Conservation (phyloP, 2,888 invertebrate species). For the Amiota communis region DNA sequence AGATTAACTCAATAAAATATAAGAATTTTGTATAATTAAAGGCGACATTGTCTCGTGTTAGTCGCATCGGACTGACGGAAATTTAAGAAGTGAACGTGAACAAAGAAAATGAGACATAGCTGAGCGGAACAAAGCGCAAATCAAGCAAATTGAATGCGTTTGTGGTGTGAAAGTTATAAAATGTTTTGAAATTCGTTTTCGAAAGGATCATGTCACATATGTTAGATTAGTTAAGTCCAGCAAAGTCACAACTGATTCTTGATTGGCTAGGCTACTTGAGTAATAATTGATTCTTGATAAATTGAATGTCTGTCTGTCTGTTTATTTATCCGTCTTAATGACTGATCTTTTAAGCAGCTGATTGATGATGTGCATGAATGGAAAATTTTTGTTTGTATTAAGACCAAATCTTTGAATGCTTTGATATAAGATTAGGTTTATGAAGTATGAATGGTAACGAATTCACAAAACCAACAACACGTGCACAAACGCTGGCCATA, state of each 20-base stretch:
- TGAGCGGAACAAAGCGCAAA: slow-evolving; percentile 62
- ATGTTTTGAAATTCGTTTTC: slow-evolving; percentile 59
- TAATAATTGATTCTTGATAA: slow-evolving; percentile 19
- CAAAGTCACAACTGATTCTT: not conserved
- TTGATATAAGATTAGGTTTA: slow-evolving; percentile 19
- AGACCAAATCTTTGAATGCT: not conserved
- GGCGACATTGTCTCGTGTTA: slow-evolving; percentile 9
- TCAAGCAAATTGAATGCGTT: slow-evolving; percentile 67
- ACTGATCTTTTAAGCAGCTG: slow-evolving; percentile 21
- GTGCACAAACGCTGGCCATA: slow-evolving; percentile 56
- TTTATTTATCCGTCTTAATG: no score
- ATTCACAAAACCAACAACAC: slow-evolving; percentile 65
- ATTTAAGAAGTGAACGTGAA: slow-evolving; percentile 43
- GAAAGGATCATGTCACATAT: not conserved
- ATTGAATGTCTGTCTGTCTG: slow-evolving; percentile 41
- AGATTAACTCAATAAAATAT: not conserved
- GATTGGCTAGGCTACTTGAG: not conserved
- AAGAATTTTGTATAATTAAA: not conserved
- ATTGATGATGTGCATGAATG: not conserved
- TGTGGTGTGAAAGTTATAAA: slow-evolving; percentile 57
- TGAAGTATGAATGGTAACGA: slow-evolving; percentile 46
- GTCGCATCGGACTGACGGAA: slow-evolving; percentile 2
- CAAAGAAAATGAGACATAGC: slow-evolving; percentile 45
- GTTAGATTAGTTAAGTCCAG: slow-evolving; percentile 12
- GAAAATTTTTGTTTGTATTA: not conserved